A percentile compares a stretch with the other conserved stretches of the same genome.
Evolutionary conservation across 2,888 invertebrate genomes (phyloP).

Genomic region (Penaeus monodon): DNA sequence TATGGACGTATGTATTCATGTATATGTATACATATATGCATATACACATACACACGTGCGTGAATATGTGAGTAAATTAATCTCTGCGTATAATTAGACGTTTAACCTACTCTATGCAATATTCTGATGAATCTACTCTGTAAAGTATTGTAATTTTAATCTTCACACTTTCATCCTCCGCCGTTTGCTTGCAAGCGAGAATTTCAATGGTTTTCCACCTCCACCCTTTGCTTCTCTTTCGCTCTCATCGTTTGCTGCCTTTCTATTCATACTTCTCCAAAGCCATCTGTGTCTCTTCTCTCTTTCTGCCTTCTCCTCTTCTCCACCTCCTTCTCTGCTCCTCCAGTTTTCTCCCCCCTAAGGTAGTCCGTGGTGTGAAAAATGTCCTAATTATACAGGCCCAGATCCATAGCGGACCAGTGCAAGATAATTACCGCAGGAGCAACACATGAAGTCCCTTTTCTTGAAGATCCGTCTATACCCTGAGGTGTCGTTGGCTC

Average conservation of each 20-base stretch:
- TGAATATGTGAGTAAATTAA: too few species aligned
- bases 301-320: not conserved
- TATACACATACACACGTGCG: too few species aligned
- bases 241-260: too few species aligned
- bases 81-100: too few species aligned
- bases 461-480: not conserved
- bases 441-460: not conserved
- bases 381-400: constrained; percentile 34
- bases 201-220: not conserved
- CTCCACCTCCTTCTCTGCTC: too few species aligned
- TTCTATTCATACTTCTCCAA: too few species aligned
- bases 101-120: too few species aligned
- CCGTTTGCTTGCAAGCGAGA: too few species aligned
- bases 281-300: not conserved
- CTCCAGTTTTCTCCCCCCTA: not conserved
- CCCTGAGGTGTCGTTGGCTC: constrained; percentile 7
- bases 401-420: constrained; percentile 24
- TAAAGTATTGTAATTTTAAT: not conserved
- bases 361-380: constrained; percentile 26
- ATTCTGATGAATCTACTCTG: too few species aligned
- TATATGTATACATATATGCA: too few species aligned
- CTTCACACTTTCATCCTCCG: not conserved
- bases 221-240: not conserved
- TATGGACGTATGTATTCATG: too few species aligned
- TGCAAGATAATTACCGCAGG: constrained; percentile 36